Base-by-base conservation (phyloP, 2,888 invertebrate genomes). In the Pterostichus madidus region DNA sequence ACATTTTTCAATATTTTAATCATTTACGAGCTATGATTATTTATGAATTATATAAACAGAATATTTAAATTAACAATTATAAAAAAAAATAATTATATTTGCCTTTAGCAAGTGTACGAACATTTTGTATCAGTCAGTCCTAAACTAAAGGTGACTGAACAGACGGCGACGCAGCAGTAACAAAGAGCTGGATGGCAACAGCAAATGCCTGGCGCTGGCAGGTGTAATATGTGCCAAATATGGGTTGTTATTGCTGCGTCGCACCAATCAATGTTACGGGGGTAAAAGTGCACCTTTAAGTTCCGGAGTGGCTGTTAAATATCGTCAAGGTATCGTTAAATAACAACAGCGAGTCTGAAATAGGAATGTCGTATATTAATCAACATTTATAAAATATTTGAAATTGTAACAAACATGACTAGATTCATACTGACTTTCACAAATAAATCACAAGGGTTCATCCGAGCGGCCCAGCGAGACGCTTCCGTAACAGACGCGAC, bases 311-410 rank as follows among this genome's bases (percentile, higher is more conserved):
- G 44, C 68, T 71, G 44, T 44, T 71, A 71, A 71, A 71, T 64
- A 71, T 75, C 75, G 52, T 75, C 52, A 75, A 75, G 75, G 75
- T 75, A 75, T 75, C 75, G 75, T 75, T 75, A 75, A 77, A 77
- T 77, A 77, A 77, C 53, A 77, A 77, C 56, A 77, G 56, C 53
- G 84, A 82, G 46, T 76, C 44, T 88, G 90, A 90, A 90, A 90
- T 90, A 90, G 91, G 91, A 91, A 91, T 91, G 91, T 91, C 90
- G 89, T 91, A 90, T 91, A 91, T 90, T 91, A 90, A 90, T 90
- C 90, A 91, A 91, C 91, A 91, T 91, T 91, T 91, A 91, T 91
- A 91, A 91, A 91, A 91, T 91, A 91, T 91, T 90, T 90, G 90
- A 90, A 91, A 90, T 90, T 90, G 90, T 91, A 91, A 91, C 91